Evolutionary conservation across 2,113 vertebrate species (phyloP), one percentile per base, ranked within the genome.

Genomic region (Holacanthus passer): DNA sequence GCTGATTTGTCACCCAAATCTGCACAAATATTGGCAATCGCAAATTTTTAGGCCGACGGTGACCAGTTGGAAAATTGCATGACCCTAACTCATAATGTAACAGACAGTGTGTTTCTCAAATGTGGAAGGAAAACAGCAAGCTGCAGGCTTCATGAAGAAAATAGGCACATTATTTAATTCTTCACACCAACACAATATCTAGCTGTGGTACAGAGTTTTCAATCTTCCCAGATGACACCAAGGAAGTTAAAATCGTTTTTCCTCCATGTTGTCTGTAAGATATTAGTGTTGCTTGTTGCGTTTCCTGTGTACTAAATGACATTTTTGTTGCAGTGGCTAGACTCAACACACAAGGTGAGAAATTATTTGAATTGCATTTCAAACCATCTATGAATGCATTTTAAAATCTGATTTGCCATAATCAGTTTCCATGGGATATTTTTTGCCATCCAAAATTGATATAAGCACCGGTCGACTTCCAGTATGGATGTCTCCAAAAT

Each of bases 401-500:
- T 83, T 68, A 69, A n/a, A 63, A 88, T 73, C 35, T 29, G 29
- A 83, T 82, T 79, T 35, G 29, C 39, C 8, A 65, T 53, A 50
- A 79, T 81, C 43, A 39, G 20, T 73, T 82, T 79, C n/a, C 12
- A 60, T 29, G 13, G 74, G 45, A 32, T 31, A n/a, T 32, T 69
- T 32, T 71, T 32, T 43, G 39, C 63, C 4, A 48, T 65, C 31
- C 50, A 63, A 13, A 47, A 50, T 45, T 67, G 53, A 81, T 72
- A 81, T 62, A 31, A 77, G 47, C 39, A 78, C 41, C 24, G 55
- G 84, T 73, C 43, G 22, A 59, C 79, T 85, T 86, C 22, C 37
- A 66, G 31, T 77, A 59, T 45, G 3, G 56, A 70, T 81, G 35
- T 9, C 31, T 29, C 32, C 53, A 52, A 67, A 79, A 88, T 86